phyloP scores from a whole-genome alignment of 2,113 vertebrate species.

The Rousettus leschenaultii region DNA sequence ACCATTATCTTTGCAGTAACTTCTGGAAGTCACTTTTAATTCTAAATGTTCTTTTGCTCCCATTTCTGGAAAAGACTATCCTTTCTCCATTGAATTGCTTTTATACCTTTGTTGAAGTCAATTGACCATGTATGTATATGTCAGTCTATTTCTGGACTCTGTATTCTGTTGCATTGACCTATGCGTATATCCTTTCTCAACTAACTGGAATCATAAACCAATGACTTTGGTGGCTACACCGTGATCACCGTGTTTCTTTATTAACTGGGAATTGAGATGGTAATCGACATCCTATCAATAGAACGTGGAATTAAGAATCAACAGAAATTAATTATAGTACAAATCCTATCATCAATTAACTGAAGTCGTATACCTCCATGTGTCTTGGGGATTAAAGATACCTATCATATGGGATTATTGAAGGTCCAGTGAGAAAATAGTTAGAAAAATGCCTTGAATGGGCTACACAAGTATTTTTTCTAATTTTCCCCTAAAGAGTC shows the following conservation, averaged over 20 bases:
- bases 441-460: not conserved
- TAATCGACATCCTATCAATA: not conserved
- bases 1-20: not conserved
- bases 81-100: not conserved
- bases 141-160: not conserved
- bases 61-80: slow-evolving; percentile 11
- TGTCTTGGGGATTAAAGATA: not conserved
- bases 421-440: not conserved
- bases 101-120: slow-evolving; percentile 20
- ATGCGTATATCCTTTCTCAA: not conserved
- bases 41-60: not conserved
- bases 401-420: not conserved
- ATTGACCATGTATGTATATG: not conserved
- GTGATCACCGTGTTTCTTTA: not conserved
- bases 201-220: not conserved
- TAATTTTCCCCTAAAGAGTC: not conserved
- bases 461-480: not conserved
- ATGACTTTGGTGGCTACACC: not conserved
- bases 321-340: not conserved
- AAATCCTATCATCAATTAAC: not conserved
- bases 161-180: not conserved
- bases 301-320: not conserved
- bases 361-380: not conserved
- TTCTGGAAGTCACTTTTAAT: slow-evolving; percentile 1
- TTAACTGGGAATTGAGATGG: not conserved